Percentiles rank a stretch among this genome's conserved stretches.
These are phyloP conservation scores for Hesperia comma DNA, from an alignment of 2,888 invertebrate species.

Conservation along the genomic window DNA sequence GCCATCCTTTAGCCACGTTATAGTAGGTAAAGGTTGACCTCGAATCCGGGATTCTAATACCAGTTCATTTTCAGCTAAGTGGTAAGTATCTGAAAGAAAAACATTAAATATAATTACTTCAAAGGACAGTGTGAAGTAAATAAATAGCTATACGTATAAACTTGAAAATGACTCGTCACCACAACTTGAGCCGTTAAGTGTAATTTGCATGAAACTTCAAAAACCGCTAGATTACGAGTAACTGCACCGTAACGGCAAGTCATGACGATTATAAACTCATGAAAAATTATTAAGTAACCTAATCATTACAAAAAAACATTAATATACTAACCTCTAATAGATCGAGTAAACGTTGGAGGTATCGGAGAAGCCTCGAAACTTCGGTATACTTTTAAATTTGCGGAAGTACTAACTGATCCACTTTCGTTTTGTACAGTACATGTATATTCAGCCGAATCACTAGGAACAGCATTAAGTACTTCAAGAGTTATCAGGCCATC, in stretches of 20 bases:
- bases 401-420: conserved; percentile 88
- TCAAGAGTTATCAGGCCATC: conserved; percentile 90
- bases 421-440: conserved; percentile 91
- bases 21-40: conserved; percentile 88
- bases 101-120: too few species aligned
- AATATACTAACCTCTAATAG: conserved; percentile 85
- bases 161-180: too few species aligned
- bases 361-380: conserved; percentile 88
- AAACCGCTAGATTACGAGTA: too few species aligned
- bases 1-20: conserved; percentile 91
- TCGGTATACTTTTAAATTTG: conserved; percentile 89
- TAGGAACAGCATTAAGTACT: conserved; percentile 86
- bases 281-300: too few species aligned
- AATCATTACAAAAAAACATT: conserved; percentile 1
- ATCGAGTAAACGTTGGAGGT: conserved; percentile 89
- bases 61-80: conserved; percentile 88
- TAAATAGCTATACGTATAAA: neutral
- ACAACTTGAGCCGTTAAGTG: too few species aligned
- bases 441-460: conserved; percentile 91
- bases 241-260: too few species aligned
- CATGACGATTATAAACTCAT: too few species aligned
- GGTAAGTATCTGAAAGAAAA: conserved; percentile 86
- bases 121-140: neutral
- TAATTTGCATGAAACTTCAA: too few species aligned
- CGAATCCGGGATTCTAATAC: conserved; percentile 91